Base-by-base conservation (phyloP, 2,113 vertebrate genomes). In the Pagrus major region DNA sequence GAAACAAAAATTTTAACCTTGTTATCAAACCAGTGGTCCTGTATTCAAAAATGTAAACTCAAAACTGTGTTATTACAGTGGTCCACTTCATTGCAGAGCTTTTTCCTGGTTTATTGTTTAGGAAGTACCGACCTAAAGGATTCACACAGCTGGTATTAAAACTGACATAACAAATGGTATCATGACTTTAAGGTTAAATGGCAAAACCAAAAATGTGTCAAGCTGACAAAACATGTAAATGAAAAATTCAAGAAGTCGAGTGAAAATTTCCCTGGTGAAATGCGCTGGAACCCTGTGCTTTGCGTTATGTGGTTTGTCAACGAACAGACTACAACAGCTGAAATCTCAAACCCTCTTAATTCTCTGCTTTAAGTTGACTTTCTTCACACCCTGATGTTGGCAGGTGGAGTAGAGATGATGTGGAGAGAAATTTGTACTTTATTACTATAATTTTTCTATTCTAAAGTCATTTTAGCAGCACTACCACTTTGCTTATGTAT, bases 321-420 rank as follows among this genome's bases (percentile, higher is more conserved):
- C 0, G 4, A 16, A 42, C 20, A 27, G 14, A 51, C 21, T 16
- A 0, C 20, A 25, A 12, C 21, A 47, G 15, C 25, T 66, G 33
- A 67, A 55, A 4, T 21, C 25, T 60, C 18, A 20, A 14, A 31
- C 12, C 8, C 5, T 44, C 31, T n/a, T 39, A 1, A 37, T 20
- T 25, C 8, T 76, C 67, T 78, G 74, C 81, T 78, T 60, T 70
- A 49, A 47, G 66, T 58, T 42, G 80, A 33, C 21, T 64, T 41
- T 66, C 67, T 71, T 27, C 42, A 51, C 21, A 49, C 25, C 71
- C 49, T 31, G 6, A 56, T 5, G 4, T 33, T 41, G 20, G 27
- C 29, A 10, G 37, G 6, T 49, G 10, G 11, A 64, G 51, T 4
- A 25, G 21, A 52, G n/a, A 29, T 3, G 5, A 46, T 64, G 41